phyloP scores from a whole-genome alignment of 2,113 vertebrate species.

The Syngnathus floridae region DNA sequence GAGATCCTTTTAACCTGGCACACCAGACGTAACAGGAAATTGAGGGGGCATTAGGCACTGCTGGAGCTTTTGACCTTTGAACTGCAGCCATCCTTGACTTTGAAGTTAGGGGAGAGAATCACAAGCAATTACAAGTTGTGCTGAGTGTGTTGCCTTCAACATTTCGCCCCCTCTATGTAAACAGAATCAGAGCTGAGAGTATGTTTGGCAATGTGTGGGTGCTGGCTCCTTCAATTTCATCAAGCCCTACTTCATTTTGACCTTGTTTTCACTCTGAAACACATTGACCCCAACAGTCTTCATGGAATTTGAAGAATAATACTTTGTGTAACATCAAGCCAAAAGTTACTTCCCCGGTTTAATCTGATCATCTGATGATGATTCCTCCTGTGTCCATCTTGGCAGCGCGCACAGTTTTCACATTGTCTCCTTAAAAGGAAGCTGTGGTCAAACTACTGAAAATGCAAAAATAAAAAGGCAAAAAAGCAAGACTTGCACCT shows the following conservation, averaged over 20 bases:
- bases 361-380: neutral
- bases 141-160: slow-evolving; percentile 58
- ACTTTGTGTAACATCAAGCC: neutral
- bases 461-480: no score
- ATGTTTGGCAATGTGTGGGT: slow-evolving; percentile 45
- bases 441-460: slow-evolving; percentile 16
- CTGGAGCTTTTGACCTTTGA: slow-evolving; percentile 66
- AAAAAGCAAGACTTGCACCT: neutral
- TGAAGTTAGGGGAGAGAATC: slow-evolving; percentile 66
- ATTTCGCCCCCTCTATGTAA: slow-evolving; percentile 55
- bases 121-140: slow-evolving; percentile 63
- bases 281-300: slow-evolving; percentile 27
- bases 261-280: slow-evolving; percentile 39
- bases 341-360: neutral
- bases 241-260: slow-evolving; percentile 27
- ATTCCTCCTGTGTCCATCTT: slow-evolving; percentile 4
- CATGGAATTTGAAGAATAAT: neutral
- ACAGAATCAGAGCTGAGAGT: slow-evolving; percentile 48
- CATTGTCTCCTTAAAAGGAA: slow-evolving; percentile 40
- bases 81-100: slow-evolving; percentile 52
- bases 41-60: slow-evolving; percentile 55
- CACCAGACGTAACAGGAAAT: slow-evolving; percentile 70
- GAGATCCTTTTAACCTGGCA: slow-evolving; percentile 32
- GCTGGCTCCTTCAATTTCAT: slow-evolving; percentile 40
- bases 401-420: slow-evolving; percentile 20